Base-by-base conservation (phyloP, 1,140 invertebrate genomes). In the Nephila pilipes region DNA sequence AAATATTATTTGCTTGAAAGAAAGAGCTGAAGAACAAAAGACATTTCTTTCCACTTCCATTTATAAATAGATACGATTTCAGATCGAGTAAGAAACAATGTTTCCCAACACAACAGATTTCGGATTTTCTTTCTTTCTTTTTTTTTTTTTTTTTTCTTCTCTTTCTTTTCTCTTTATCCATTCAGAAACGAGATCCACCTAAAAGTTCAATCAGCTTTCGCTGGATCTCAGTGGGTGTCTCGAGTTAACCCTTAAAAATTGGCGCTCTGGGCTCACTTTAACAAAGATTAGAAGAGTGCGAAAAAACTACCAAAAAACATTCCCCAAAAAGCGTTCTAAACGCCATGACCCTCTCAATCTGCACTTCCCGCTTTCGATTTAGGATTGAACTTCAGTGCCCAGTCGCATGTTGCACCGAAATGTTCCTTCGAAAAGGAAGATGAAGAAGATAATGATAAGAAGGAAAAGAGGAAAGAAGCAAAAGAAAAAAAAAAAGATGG, bases 181-280 rank as follows among this genome's bases (percentile, higher is more conserved):
- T 25, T 55, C 38, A 57, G 38, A 55, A 57, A 83, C 38, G 46
- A 38, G 60, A 36, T n/a, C 81, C 83, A 65, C 81, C 60, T 85
- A 63, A 85, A 85, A 92, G 90, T 92, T 92, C 90, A 92, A 92
- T 92, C 90, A 92, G 90, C 90, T 92, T 75, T 85, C 60, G 36
- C 38, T 55, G 81, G n/a, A 18, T 85, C 90, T 92, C 32, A 75
- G 69, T 25, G 38, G 25, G 29, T 85, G 81, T 58, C 36, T 46
- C 14, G 60, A 85, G 90, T 92, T 92, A 92, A 92, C 90, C 90
- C 90, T 85, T 75, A 60, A 85, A 92, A 92, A 92, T 92, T 92
- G 90, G 58, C 90, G 90, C 90, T 92, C 60, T 54, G 90, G 90
- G 90, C 81, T 92, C 81, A 85, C 80, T 92, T 85, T 69, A 92